Base-by-base conservation (phyloP, 92 coral and sea anemone genomes). In the Galaxea fascicularis region DNA sequence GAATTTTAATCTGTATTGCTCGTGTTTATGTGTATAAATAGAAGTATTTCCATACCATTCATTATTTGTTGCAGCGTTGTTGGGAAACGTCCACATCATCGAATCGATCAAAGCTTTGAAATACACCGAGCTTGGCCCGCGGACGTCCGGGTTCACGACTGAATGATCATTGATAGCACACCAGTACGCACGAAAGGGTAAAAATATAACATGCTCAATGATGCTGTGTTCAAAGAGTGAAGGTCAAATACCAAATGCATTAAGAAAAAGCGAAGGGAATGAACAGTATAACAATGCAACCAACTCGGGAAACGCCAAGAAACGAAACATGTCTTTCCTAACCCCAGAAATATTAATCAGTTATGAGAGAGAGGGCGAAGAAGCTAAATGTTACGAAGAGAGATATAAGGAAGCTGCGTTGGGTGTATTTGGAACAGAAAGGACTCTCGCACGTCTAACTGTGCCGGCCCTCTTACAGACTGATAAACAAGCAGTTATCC, bases 311-410 rank as follows among this genome's bases (percentile, higher is more conserved):
- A 71, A 73, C 29, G 29, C n/a, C 29, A 83, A 28, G 82, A 83
- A 58, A 75, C 74, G 67, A 63, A 65, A 29, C 60, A 73, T 65
- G 87, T 60, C 80, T 9, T 73, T 26, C 58, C 35, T 91, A 62
- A 91, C 94, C 22, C 94, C 94, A 52, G 94, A 91, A 41, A 80
- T 91, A 10, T 66, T 91, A 27, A 81, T 91, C 17, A 76, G 90
- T 14, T 88, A 88, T 47, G 94, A 85, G 15, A 57, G 77, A 28
- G 89, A 88, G 26, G 89, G 78, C 0, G 90, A 91, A 49, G 84
- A 73, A 35, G 89, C 84, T 64, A 72, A 90, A 58, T 63, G 79
- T 1, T 83, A 87, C 65, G 94, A 91, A 39, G 66, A 82, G 72
- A 82, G 82, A 35, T 91, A 91, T 62, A 82, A 80, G 41, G 90